Conservation (phyloP, 2,797 vertebrate genomes). For the Hozukius guyotensis region DNA sequence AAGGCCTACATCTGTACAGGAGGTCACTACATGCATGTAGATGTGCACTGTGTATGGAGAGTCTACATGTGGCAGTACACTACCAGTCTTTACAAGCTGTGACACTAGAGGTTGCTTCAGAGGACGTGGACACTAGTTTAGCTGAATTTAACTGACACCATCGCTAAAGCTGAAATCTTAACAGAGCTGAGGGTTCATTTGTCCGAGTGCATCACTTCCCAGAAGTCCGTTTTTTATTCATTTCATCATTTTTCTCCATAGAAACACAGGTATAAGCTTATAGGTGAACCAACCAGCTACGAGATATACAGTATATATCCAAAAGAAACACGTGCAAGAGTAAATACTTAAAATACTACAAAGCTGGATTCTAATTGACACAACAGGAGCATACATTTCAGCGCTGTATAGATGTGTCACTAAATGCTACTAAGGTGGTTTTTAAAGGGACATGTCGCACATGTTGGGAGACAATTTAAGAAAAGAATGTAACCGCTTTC, state of each 20-base stretch:
- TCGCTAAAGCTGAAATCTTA: not conserved
- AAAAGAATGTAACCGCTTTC: not conserved
- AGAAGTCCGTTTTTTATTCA: not conserved
- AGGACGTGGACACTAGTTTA: conserved; percentile 30
- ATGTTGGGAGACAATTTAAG: not conserved
- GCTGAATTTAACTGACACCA: not conserved
- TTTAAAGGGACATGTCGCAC: not conserved
- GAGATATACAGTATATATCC: not conserved
- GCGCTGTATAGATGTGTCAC: not conserved
- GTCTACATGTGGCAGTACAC: conserved; percentile 37
- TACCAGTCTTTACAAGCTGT: conserved; percentile 60
- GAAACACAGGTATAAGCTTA: not conserved
- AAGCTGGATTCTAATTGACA: not conserved
- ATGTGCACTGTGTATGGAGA: conserved; percentile 15
- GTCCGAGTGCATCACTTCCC: not conserved
- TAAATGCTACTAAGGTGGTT: not conserved
- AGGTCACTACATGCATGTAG: conserved; percentile 38
- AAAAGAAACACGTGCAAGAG: no score
- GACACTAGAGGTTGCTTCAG: conserved; percentile 37
- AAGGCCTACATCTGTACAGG: conserved; percentile 34
- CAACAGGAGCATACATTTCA: not conserved
- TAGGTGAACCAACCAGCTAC: not conserved
- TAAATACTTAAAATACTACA: no score
- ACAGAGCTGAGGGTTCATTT: conserved; percentile 7
- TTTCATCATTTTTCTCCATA: fast-evolving